Evolutionary conservation across 2,113 vertebrate species (phyloP).

Genomic region (Myxocyprinus asiaticus): DNA sequence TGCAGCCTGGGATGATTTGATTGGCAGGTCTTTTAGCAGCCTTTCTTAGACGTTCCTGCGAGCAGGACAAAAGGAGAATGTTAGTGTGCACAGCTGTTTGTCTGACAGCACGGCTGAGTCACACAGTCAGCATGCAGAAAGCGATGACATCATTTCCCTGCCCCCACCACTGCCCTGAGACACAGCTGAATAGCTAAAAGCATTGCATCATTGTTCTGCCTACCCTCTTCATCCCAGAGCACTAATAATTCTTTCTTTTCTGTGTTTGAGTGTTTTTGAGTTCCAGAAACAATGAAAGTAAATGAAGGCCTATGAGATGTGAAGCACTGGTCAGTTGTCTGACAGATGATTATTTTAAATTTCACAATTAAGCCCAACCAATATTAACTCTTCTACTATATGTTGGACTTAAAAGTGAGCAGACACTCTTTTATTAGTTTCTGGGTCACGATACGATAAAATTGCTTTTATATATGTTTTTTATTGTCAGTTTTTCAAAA

Average conservation of each 20-base stretch:
- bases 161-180: slow-evolving; percentile 38
- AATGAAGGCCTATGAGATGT: background rate
- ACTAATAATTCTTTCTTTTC: no score
- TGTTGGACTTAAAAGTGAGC: no score
- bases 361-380: no score
- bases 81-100: slow-evolving; percentile 66
- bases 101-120: slow-evolving; percentile 58
- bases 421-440: no score
- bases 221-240: background rate
- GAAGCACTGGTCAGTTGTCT: no score
- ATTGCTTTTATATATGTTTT: no score
- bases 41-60: slow-evolving; percentile 46
- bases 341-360: no score
- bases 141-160: slow-evolving; percentile 67
- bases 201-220: slow-evolving; percentile 40
- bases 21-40: slow-evolving; percentile 54
- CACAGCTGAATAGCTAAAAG: background rate
- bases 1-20: slow-evolving; percentile 18
- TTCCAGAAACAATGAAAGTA: background rate
- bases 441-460: no score
- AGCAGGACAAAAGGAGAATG: slow-evolving; percentile 59
- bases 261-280: no score
- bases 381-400: no score
- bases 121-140: slow-evolving; percentile 64
- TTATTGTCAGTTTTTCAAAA: no score